Evolutionary conservation across 2,113 vertebrate genomes (phyloP), one percentile per base, ranked within the genome.

Genomic region (Poeciliopsis retropinna): DNA sequence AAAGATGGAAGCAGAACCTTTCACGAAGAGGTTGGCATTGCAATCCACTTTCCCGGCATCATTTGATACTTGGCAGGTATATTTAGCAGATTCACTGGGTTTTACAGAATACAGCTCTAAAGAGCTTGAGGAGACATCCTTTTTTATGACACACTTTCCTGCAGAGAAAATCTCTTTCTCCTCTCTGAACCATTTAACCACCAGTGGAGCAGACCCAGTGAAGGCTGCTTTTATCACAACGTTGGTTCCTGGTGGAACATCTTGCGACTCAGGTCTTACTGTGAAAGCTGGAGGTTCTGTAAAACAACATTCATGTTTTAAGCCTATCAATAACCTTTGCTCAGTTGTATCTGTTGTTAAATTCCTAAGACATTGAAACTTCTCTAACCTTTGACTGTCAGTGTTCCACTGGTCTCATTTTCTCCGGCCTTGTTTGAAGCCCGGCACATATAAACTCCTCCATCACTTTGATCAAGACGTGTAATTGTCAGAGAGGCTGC

Each of bases 361-460:
- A 68, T 13, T 65, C 4, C 19, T 60, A 9, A 34, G 13, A 5
- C 27, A 41, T 22, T 25, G 27, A 1, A 64, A 31, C 19, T 41
- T 10, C 68, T 88, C 96, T 94, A 93, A 99, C 98, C 98, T 98
- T 96, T 97, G 78, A 99, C 90, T 66, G 94, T 93, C 81, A 99
- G 86, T 73, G 95, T 91, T 73, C 96, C 95, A 3, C 94, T 96
- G 89, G 93, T 96, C 41, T 98, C 96, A 86, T 95, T 95, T 74
- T 92, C 92, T 68, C 98, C 98, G 69, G 97, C 96, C 22, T 94
- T 91, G 80, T 99, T 99, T 13, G 95, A 95, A 76, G 96, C 97
- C 82, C 91, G 94, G 72, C 98, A 99, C 15, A 90, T 92, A 84
- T 97, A 99, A 84, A 95, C 94, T 22, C 97, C 98, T 51, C 92